Evolutionary conservation across 2,113 vertebrate species (phyloP), one percentile per base, ranked within the genome.

Genomic region (Melanerpes formicivorus): DNA sequence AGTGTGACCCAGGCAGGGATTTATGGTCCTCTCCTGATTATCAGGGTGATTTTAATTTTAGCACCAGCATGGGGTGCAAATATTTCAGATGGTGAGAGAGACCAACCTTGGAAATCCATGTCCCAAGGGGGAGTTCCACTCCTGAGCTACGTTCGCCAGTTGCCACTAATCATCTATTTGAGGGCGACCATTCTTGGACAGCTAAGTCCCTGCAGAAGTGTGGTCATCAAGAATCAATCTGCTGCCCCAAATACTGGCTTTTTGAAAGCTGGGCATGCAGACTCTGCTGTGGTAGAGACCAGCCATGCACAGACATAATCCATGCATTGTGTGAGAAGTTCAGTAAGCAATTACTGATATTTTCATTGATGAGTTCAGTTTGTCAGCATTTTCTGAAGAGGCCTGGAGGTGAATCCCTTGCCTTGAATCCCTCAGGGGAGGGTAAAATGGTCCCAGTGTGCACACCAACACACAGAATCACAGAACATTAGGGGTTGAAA

Each of bases 211-310:
- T 0, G 0, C 32, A 87, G 94, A 78, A 88, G 21, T 92, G 71
- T 76, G 76, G 79, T 87, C 66, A 79, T 50, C 4, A 11, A 79
- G 90, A 88, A 93, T 90, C 81, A 90, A 75, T 93, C 84, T 93
- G 80, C 80, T 90, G 84, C 80, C 92, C 77, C 84, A 84, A 79
- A 79, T 84, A 58, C 34, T 50, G 19, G 34, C 81, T 66, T 84
- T 90, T 87, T 59, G 17, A 52, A 89, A 58, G 29, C 44, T 76
- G 81, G 66, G 84, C 75, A 30, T 82, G 87, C 64, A 65, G 81
- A 27, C 78, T 27, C 11, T 42, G 40, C 72, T 82, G 21, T 69
- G 59, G 55, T 65, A 72, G 58, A 77, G 65, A 80, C 50, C 21
- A 58, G 65, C 10, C 3, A 46, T 62, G 34, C 64, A 71, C 42